Evolutionary conservation across 2,888 invertebrate species (phyloP).

Genomic region (Poecilobothrus nobilitatus): DNA sequence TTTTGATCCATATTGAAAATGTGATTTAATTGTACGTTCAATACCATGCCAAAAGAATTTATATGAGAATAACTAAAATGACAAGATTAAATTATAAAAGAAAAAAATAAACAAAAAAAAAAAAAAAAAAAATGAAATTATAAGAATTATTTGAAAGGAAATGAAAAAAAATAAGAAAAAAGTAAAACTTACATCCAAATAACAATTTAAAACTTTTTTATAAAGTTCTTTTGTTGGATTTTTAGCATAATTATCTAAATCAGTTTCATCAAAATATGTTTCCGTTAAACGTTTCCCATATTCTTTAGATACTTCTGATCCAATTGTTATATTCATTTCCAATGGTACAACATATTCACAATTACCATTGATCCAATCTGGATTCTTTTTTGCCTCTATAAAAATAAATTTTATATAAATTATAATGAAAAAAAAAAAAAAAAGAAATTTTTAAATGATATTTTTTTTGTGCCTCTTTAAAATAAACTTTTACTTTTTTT

Average conservation of each 20-base stretch:
- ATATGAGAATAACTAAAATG: conserved; percentile 37
- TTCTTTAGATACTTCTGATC: background rate
- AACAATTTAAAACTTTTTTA: background rate
- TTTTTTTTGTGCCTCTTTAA: too few relatives aligned
- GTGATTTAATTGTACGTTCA: conserved; percentile 31
- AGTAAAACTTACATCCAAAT: background rate
- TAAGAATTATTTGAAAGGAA: too few relatives aligned
- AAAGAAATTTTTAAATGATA: too few relatives aligned
- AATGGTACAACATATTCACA: conserved; percentile 34
- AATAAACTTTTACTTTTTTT: too few relatives aligned
- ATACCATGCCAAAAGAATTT: conserved; percentile 43
- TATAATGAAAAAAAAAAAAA: too few relatives aligned
- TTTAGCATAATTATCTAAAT: background rate
- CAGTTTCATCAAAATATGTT: background rate
- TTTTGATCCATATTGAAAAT: background rate
- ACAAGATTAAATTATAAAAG: background rate
- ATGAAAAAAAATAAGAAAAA: background rate
- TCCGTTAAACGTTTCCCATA: background rate
- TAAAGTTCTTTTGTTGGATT: background rate
- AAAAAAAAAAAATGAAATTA: too few relatives aligned
- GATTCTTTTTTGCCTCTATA: conserved; percentile 33
- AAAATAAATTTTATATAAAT: too few relatives aligned
- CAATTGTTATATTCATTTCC: conserved; percentile 26
- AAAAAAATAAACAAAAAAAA: too few relatives aligned
- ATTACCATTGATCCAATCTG: conserved; percentile 33